Base-by-base conservation (phyloP, 1,140 invertebrate species). In the Thereuonema tuberculata region DNA sequence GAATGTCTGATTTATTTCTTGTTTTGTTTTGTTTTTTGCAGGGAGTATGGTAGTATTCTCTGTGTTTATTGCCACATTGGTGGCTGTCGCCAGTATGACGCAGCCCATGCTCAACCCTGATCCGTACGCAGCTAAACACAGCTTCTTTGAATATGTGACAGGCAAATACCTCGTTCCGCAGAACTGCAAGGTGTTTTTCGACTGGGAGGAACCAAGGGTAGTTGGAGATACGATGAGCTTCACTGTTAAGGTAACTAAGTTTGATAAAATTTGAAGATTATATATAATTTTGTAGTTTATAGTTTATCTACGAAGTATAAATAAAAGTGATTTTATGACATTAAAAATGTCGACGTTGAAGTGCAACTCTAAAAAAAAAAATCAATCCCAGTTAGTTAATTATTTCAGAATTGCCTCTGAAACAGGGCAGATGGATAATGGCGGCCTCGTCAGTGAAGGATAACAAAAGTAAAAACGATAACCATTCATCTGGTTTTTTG, bases 211-310 rank as follows among this genome's bases (percentile, higher is more conserved):
- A 70, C 89, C 89, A 17, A 81, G 86, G 61, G 75, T 82, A 14
- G 92, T 95, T 0, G 91, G 90, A 14, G 86, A 85, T 70, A 92
- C 89, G 2, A 86, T 92, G 78, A 87, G 86, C 67, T 93, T 94
- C 72, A 86, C 82, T 57, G 84, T 93, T 23, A 79, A 82, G 75
- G 83, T 85, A 74, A 73, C 12, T 12, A 50, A 63, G 56, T 50
- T n/a, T n/a, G n/a, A n/a, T n/a, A n/a, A n/a, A n/a, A n/a, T n/a
- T n/a, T n/a, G n/a, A n/a, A n/a, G n/a, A n/a, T n/a, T n/a, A n/a
- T n/a, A n/a, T n/a, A n/a, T n/a, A n/a, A n/a, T n/a, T n/a, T n/a
- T n/a, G n/a, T n/a, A n/a, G n/a, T n/a, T n/a, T n/a, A n/a, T n/a
- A n/a, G n/a, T n/a, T n/a, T n/a, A n/a, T n/a, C n/a, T n/a, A n/a